Evolutionary conservation across 2,113 vertebrate genomes (phyloP).

Genomic region (Burhinus oedicnemus): DNA sequence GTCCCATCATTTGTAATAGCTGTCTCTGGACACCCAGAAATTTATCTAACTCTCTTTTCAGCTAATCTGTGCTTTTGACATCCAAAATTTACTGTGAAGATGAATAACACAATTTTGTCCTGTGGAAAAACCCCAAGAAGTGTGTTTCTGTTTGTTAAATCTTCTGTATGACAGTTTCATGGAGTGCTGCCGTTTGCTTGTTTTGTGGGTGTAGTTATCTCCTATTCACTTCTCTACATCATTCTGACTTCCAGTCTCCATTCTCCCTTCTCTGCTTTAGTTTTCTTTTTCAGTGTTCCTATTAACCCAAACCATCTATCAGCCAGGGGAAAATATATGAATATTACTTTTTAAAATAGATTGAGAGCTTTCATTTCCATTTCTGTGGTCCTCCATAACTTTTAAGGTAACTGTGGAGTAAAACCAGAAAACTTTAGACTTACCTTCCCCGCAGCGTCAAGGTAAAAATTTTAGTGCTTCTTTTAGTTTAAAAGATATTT

Average conservation of each 20-base stretch:
- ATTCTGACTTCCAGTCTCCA: not conserved
- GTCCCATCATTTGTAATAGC: not conserved
- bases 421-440: not conserved
- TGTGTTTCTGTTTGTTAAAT: not conserved
- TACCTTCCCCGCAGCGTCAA: not conserved
- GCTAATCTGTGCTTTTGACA: not conserved
- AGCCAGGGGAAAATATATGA: not conserved
- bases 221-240: not conserved
- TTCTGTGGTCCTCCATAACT: not conserved
- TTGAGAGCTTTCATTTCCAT: not conserved
- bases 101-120: not conserved
- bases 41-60: not conserved
- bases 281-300: not conserved
- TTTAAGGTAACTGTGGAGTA: not conserved
- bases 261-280: not conserved
- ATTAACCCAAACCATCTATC: not conserved
- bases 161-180: not conserved
- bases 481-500: not conserved
- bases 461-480: not conserved
- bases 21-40: not conserved
- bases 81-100: not conserved
- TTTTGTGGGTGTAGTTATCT: not conserved
- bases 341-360: not conserved
- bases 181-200: not conserved
- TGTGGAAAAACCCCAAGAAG: not conserved